Base-by-base conservation (phyloP, 2,888 invertebrate species). In the Sarcophaga rosellei region DNA sequence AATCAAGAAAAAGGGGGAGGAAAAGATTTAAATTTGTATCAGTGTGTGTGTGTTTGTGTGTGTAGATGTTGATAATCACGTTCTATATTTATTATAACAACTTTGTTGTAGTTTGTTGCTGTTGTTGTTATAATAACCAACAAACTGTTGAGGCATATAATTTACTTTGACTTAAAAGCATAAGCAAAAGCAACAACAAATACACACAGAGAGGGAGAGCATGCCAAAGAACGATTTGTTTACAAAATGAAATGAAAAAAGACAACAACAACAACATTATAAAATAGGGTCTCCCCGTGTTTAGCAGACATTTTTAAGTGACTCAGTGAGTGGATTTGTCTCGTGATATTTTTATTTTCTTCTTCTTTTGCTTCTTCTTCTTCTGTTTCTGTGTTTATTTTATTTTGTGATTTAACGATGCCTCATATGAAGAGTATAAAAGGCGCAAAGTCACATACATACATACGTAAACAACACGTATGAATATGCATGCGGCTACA, bases 291-390 rank as follows among this genome's bases (percentile, higher is more conserved):
- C 65, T 25, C 44, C 23, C n/a, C 12, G 3, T 20, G 23, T n/a
- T 70, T 15, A 61, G 75, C 63, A 79, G 65, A 44, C 61, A 53
- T 66, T 78, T 74, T 73, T 70, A 79, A 80, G 79, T 80, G 73
- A 74, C 74, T 75, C 61, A 85, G 75, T 86, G 72, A 86, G 82
- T 86, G 82, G 86, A 80, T 83, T 80, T 72, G 79, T 79, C 79
- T 85, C 72, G 75, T 82, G 79, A 82, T 66, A 78, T 59, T 70
- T 79, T 73, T 63, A 8, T 2, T 35, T 35, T 10, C 35, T 35
- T 8, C 35, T 35, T 35, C 6, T n/a, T n/a, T n/a, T 35, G 6
- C 35, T 35, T 35, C 35, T 35, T 25, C 25, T 35, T 35, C 35
- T 10, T 35, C 8, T 35, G 35, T 10, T 35, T 35, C 35, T 35